Percentiles rank a stretch among this genome's conserved stretches.
Evolutionary conservation across 2,113 vertebrate species (phyloP).

Genomic region (Oncorhynchus kisutch): DNA sequence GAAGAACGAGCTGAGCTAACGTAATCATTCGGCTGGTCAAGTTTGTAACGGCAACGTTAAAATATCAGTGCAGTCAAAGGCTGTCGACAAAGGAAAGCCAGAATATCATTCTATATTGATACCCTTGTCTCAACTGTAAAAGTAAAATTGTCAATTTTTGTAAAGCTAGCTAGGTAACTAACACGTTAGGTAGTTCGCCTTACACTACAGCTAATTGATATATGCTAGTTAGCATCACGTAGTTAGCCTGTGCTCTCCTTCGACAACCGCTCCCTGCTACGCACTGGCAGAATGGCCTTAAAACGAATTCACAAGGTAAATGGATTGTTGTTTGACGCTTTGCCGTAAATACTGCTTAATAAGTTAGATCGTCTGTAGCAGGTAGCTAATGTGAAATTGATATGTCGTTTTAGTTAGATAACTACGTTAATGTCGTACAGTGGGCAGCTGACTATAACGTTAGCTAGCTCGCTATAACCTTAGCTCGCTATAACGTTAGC

Average conservation of each 20-base stretch:
- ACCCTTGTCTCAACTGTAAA: too few relatives aligned
- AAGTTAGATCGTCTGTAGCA: neutral
- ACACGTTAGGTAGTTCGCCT: constrained; percentile 9
- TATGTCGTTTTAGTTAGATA: neutral
- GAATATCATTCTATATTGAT: too few relatives aligned
- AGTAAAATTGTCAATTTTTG: constrained; percentile 6
- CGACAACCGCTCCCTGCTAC: constrained; percentile 41
- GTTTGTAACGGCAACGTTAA: neutral
- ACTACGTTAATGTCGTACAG: neutral
- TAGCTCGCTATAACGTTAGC: neutral
- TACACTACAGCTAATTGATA: constrained; percentile 44
- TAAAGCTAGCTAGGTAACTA: constrained; percentile 22
- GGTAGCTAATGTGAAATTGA: neutral
- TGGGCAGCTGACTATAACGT: neutral
- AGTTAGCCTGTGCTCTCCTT: constrained; percentile 53
- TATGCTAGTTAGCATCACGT: constrained; percentile 61
- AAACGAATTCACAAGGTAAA: constrained; percentile 78
- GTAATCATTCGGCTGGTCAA: too few relatives aligned
- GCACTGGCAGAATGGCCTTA: constrained; percentile 68
- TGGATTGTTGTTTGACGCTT: neutral
- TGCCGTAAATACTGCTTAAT: neutral
- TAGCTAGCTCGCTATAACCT: neutral
- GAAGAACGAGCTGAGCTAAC: too few relatives aligned
- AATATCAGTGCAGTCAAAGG: too few relatives aligned
- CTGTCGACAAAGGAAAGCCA: too few relatives aligned